phyloP scores from a whole-genome alignment of 2,888 invertebrate genomes.

The Morpho helenor region DNA sequence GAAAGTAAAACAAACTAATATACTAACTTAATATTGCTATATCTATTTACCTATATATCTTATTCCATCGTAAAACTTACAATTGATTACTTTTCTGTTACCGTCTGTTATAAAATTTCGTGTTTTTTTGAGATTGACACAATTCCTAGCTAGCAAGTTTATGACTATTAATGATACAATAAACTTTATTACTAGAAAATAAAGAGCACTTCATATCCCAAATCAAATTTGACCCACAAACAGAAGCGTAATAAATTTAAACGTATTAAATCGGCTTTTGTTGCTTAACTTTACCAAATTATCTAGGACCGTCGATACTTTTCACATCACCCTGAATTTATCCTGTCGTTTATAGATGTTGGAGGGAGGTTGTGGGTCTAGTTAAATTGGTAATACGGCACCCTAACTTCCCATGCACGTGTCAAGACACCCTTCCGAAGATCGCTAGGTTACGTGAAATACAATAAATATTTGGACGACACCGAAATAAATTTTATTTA shows the following conservation, averaged over 20 bases:
- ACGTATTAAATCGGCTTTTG: conserved; percentile 63
- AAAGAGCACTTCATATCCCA: conserved; percentile 59
- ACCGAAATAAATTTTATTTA: conserved; percentile 42
- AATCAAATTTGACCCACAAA: conserved; percentile 61
- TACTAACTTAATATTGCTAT: no score
- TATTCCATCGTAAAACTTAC: conserved; percentile 1
- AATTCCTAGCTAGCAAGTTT: background rate
- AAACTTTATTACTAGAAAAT: conserved; percentile 59
- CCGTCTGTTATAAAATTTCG: background rate
- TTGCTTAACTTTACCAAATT: conserved; percentile 37
- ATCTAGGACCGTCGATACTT: conserved; percentile 29
- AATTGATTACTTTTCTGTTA: background rate
- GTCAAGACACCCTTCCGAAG: conserved; percentile 59
- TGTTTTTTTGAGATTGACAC: conserved; percentile 4
- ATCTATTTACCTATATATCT: background rate
- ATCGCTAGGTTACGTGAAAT: conserved; percentile 40
- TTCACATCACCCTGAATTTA: conserved; percentile 10
- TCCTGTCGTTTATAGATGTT: conserved; percentile 11
- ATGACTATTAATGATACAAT: conserved; percentile 35
- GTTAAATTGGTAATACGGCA: conserved; percentile 34
- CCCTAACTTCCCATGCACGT: conserved; percentile 57
- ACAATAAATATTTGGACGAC: conserved; percentile 71
- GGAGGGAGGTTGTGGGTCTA: conserved; percentile 31
- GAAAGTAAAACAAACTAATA: no score
- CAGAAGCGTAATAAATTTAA: conserved; percentile 68